Percentiles rank a stretch among this genome's conserved stretches.
Evolutionary conservation across 2,888 invertebrate species (phyloP).

Genomic region (Augochlorella aurata): DNA sequence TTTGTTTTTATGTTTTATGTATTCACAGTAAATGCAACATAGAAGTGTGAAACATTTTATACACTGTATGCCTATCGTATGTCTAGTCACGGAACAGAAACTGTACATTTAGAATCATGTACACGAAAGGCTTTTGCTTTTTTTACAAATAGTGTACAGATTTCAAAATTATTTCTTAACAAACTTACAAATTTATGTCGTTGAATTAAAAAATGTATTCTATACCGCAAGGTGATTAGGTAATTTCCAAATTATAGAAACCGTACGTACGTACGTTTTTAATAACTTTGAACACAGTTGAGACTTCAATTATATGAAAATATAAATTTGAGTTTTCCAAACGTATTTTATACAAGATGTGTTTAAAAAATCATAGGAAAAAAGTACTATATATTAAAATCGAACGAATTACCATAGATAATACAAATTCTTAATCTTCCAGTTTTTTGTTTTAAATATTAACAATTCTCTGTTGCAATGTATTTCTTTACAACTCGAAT

Average conservation of each 20-base stretch:
- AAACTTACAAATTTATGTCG: constrained; percentile 12
- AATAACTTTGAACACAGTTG: neutral
- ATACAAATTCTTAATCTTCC: constrained; percentile 1
- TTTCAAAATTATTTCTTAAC: constrained; percentile 19
- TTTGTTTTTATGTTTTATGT: constrained; percentile 21
- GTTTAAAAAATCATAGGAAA: constrained; percentile 2
- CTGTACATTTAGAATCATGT: constrained; percentile 1
- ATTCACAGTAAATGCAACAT: constrained; percentile 48
- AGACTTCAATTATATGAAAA: neutral
- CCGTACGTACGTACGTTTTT: neutral
- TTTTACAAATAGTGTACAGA: constrained; percentile 16
- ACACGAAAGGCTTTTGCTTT: neutral
- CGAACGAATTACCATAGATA: constrained; percentile 1
- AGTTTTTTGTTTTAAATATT: constrained; percentile 5
- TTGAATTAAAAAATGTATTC: constrained; percentile 32
- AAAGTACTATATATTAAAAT: neutral
- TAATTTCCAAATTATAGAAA: constrained; percentile 4
- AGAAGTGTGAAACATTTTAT: constrained; percentile 23
- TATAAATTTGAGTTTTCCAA: neutral
- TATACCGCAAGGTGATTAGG: constrained; percentile 28
- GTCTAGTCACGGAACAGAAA: constrained; percentile 11
- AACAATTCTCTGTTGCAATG: constrained; percentile 27
- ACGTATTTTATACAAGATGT: neutral
- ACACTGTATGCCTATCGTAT: constrained; percentile 21
- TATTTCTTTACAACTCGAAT: constrained; percentile 44